Percentiles rank a stretch among this genome's conserved stretches.
These are phyloP conservation scores for Caiman crocodilus DNA, from an alignment of 2,797 vertebrate genomes.

Conservation along the genomic window DNA sequence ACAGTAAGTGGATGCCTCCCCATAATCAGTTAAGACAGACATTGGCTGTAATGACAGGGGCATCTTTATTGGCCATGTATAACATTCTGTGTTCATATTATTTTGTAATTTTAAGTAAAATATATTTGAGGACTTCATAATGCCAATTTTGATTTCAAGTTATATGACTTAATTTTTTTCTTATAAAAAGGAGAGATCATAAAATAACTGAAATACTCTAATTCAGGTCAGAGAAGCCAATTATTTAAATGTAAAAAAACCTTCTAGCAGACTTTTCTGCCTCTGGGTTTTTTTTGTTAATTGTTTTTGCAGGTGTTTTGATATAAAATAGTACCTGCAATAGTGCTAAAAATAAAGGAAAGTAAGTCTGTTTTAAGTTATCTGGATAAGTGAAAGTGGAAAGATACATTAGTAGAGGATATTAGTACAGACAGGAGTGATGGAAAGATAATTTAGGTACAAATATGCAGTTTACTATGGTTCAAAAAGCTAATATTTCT, in stretches of 20 bases:
- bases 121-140: not conserved
- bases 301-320: not conserved
- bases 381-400: not conserved
- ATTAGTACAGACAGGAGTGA: no score
- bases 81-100: not conserved
- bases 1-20: not conserved
- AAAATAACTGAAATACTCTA: not conserved
- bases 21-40: not conserved
- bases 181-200: not conserved
- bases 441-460: not conserved
- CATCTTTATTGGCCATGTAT: not conserved
- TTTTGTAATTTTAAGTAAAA: not conserved
- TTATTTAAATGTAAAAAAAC: not conserved
- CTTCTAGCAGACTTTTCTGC: no score
- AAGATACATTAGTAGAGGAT: no score
- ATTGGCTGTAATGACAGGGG: not conserved
- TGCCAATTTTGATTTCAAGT: not conserved
- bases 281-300: no score
- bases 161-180: no score
- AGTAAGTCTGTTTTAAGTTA: not conserved
- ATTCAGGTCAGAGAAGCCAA: not conserved
- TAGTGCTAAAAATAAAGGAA: not conserved
- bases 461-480: not conserved
- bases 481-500: not conserved
- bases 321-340: not conserved